Evolutionary conservation across 2,113 vertebrate species (phyloP).

Genomic region (Apodemus sylvaticus): DNA sequence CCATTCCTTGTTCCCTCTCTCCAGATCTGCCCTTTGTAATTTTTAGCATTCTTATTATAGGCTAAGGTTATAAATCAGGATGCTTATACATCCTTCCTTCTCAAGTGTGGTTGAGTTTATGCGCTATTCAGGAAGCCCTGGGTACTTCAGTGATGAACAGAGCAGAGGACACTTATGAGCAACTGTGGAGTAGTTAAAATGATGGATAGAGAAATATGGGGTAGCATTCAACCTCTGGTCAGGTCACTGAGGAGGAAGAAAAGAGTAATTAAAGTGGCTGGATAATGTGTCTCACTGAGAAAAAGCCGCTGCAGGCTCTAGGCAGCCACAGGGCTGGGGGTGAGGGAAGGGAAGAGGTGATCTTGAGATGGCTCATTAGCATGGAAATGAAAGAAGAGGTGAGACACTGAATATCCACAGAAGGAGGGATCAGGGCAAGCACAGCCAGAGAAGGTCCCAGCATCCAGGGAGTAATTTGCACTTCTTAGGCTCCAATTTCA

Average conservation of each 20-base stretch:
- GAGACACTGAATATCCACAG: not conserved
- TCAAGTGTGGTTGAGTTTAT: slow-evolving; percentile 43
- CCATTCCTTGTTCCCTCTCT: not conserved
- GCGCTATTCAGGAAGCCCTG: slow-evolving; percentile 6
- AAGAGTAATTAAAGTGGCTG: slow-evolving; percentile 49
- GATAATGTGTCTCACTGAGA: not conserved
- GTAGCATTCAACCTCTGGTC: not conserved
- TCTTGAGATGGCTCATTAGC: not conserved
- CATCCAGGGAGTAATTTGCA: not conserved
- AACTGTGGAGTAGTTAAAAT: slow-evolving; percentile 54
- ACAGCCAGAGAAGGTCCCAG: not conserved
- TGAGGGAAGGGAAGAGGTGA: not conserved
- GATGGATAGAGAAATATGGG: slow-evolving; percentile 66
- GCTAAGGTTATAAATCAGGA: slow-evolving; percentile 14
- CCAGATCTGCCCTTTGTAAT: slow-evolving; percentile 30
- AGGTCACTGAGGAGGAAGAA: slow-evolving; percentile 43
- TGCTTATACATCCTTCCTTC: not conserved
- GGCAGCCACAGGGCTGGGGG: not conserved
- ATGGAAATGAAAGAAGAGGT: slow-evolving; percentile 27
- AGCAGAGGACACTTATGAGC: slow-evolving; percentile 36
- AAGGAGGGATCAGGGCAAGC: not conserved
- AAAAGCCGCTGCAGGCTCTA: not conserved
- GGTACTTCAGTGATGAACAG: slow-evolving; percentile 45
- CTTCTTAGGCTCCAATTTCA: not conserved
- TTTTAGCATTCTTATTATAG: slow-evolving; percentile 35